Conservation (phyloP, 2,113 vertebrate species). For the Plectropomus leopardus region DNA sequence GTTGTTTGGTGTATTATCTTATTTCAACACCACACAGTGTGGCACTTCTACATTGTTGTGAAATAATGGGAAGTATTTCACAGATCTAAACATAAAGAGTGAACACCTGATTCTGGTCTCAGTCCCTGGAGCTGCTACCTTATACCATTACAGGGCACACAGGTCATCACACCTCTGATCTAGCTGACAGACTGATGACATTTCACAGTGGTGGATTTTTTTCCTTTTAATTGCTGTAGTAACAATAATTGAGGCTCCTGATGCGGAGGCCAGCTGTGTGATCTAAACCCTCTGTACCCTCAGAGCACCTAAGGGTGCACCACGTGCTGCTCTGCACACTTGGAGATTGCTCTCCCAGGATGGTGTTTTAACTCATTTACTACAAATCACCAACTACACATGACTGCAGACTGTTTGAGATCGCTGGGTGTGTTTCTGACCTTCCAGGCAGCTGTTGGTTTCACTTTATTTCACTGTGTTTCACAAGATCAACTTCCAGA, state of each 20-base stretch:
- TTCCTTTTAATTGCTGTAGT: constrained; percentile 17
- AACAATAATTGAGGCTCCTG: background rate
- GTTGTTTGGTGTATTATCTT: background rate
- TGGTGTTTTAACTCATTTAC: too few relatives aligned
- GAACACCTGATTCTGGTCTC: background rate
- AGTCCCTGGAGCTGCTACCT: background rate
- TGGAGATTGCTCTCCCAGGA: too few relatives aligned
- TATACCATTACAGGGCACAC: too few relatives aligned
- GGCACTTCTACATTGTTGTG: background rate
- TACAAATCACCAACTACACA: too few relatives aligned
- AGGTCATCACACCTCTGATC: background rate
- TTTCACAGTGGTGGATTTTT: constrained; percentile 8
- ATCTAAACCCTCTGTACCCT: background rate
- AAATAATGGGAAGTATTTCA: background rate
- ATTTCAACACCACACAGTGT: too few relatives aligned
- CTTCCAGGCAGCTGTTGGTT: background rate
- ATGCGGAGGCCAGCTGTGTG: background rate
- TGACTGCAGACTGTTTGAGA: background rate
- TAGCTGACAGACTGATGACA: background rate
- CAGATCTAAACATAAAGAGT: background rate
- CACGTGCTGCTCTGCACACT: background rate
- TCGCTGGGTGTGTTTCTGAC: background rate
- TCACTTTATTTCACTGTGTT: background rate
- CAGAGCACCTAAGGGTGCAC: background rate
- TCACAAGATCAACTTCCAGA: background rate